These are phyloP conservation scores for Peromyscus leucopus DNA, from an alignment of 2,113 vertebrate genomes.

Conservation along the genomic window DNA sequence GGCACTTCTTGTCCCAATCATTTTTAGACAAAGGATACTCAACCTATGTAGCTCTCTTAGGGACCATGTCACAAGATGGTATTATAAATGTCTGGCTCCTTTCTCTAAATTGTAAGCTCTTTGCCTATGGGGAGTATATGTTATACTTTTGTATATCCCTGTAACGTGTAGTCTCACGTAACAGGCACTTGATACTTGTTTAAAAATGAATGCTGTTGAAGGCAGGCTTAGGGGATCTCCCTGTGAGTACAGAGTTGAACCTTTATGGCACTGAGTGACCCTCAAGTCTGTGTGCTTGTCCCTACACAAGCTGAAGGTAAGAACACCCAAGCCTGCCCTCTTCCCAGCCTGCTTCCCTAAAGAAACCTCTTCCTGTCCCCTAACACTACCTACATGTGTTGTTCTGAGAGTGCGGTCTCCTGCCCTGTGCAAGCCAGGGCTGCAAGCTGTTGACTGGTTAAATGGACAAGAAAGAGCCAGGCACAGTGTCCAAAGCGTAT, in stretches of 20 bases:
- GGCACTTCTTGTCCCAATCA: neutral
- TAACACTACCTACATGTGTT: neutral
- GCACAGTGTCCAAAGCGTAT: neutral
- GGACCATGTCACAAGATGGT: neutral
- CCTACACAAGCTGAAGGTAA: neutral
- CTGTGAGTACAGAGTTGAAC: constrained; percentile 28
- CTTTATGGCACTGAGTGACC: neutral
- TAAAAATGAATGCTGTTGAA: constrained; percentile 59
- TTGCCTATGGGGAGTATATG: neutral
- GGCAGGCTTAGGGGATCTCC: neutral
- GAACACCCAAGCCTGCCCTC: neutral
- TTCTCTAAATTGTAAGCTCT: neutral
- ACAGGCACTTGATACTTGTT: constrained; percentile 57
- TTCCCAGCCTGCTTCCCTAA: neutral
- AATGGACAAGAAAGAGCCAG: neutral
- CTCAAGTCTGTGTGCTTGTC: neutral
- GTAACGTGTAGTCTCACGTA: neutral
- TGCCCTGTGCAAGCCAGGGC: neutral
- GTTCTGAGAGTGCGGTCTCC: constrained; percentile 18
- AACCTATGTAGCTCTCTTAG: neutral
- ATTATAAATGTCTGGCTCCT: neutral
- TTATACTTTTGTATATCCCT: constrained; percentile 21
- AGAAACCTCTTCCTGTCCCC: neutral
- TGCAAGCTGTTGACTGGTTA: neutral
- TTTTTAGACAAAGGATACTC: constrained; percentile 9